phyloP scores from a whole-genome alignment of 2,113 vertebrate genomes.

The Peucedramus taeniatus region DNA sequence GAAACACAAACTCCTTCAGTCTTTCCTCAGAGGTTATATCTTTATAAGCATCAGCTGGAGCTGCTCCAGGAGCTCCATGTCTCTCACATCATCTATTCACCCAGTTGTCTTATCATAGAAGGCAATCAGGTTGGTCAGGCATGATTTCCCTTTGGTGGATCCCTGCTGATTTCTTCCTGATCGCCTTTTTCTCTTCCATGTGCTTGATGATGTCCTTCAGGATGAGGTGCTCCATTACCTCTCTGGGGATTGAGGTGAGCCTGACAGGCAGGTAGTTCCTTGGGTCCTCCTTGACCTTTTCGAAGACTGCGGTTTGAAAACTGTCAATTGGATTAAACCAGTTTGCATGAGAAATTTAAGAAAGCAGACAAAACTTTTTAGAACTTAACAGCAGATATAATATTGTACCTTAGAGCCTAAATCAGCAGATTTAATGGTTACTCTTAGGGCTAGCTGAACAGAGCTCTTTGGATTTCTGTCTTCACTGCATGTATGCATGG shows the following conservation, averaged over 20 bases:
- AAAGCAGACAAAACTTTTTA: background rate
- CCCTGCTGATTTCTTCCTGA: background rate
- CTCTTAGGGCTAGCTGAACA: background rate
- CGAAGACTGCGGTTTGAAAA: background rate
- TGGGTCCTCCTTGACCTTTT: background rate
- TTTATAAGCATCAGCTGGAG: background rate
- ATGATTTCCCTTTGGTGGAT: background rate
- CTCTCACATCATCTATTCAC: background rate
- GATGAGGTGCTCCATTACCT: background rate
- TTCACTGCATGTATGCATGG: background rate
- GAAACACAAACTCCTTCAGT: background rate
- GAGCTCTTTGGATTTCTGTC: background rate
- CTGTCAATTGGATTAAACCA: background rate
- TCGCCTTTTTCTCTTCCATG: background rate
- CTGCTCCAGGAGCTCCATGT: background rate
- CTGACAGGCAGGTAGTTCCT: too few species aligned
- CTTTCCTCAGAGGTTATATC: background rate
- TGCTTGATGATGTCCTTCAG: background rate
- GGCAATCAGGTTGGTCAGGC: background rate
- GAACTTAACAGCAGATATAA: background rate
- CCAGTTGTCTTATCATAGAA: background rate
- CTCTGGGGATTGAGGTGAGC: too few species aligned
- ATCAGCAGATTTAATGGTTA: conserved; percentile 40
- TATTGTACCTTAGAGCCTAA: background rate
- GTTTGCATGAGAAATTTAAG: conserved; percentile 5